These are phyloP conservation scores for Rotaria socialis DNA, from an alignment of 2,888 invertebrate genomes.

Conservation along the genomic window DNA sequence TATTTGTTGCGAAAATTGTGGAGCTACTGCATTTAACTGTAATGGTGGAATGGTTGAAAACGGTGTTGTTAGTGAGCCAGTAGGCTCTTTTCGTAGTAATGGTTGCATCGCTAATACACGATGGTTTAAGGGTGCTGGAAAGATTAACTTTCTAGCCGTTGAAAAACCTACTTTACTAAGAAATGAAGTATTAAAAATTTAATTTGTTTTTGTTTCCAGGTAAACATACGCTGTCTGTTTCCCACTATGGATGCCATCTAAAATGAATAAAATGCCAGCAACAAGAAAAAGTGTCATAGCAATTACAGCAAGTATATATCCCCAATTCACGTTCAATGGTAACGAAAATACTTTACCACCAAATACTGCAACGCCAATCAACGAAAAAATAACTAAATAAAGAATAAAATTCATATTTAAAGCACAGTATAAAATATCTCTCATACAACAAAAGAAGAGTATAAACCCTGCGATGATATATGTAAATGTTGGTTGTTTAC, in stretches of 20 bases:
- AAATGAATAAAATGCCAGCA: neutral
- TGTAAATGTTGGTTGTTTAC: neutral
- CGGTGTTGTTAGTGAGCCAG: neutral
- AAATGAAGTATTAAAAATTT: too few relatives aligned
- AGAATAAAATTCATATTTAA: neutral
- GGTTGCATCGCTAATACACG: neutral
- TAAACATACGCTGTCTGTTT: neutral
- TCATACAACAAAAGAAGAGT: constrained; percentile 4
- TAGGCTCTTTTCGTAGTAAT: neutral
- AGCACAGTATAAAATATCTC: neutral
- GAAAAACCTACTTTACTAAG: neutral
- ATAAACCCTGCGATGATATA: constrained; percentile 7
- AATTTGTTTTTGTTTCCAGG: neutral
- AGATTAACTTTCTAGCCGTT: neutral
- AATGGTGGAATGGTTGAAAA: neutral
- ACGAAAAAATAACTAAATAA: constrained; percentile 7
- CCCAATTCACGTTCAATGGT: neutral
- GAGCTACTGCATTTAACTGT: neutral
- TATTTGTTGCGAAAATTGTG: neutral
- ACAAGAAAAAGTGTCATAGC: neutral
- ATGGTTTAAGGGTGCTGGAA: constrained; percentile 10
- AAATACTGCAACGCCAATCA: neutral
- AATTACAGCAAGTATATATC: neutral
- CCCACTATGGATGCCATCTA: neutral
- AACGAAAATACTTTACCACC: neutral